These are phyloP conservation scores for Dromococcyx pavoninus DNA, from an alignment of 2,797 vertebrate genomes.

Conservation along the genomic window DNA sequence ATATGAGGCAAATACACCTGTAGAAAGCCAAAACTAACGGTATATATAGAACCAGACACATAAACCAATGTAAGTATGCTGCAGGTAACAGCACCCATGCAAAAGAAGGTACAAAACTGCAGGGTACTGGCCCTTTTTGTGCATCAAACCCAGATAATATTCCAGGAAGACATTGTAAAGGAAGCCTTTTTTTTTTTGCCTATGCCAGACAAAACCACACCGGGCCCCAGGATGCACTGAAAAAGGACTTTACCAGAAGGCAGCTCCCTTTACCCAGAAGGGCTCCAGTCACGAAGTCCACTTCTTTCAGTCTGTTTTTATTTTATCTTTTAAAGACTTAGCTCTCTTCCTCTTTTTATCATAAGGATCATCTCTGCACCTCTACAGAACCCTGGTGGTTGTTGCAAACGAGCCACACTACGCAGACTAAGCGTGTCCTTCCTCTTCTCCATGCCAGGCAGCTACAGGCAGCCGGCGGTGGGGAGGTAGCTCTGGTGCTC, in stretches of 20 bases:
- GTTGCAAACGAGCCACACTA: background rate
- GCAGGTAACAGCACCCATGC: background rate
- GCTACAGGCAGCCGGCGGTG: background rate
- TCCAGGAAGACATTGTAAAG: background rate
- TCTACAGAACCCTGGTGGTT: background rate
- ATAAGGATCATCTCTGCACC: fast-evolving
- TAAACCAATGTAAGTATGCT: background rate
- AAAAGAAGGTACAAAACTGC: background rate
- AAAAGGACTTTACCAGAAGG: background rate
- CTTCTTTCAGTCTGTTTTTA: background rate
- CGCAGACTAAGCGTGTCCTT: background rate
- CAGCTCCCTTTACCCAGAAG: background rate
- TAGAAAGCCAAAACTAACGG: background rate
- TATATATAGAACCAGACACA: background rate
- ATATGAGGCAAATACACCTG: background rate
- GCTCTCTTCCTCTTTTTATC: background rate
- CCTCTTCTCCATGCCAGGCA: background rate
- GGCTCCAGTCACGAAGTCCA: background rate
- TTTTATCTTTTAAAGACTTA: background rate
- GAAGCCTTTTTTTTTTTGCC: background rate
- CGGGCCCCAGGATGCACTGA: background rate
- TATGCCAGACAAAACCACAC: background rate
- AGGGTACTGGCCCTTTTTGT: background rate
- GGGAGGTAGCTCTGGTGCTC: background rate
- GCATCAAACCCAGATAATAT: background rate